A percentile compares a stretch with the other conserved stretches of the same genome.
Evolutionary conservation across 2,888 invertebrate species (phyloP).

Genomic region (Lacanobia wlatinum): DNA sequence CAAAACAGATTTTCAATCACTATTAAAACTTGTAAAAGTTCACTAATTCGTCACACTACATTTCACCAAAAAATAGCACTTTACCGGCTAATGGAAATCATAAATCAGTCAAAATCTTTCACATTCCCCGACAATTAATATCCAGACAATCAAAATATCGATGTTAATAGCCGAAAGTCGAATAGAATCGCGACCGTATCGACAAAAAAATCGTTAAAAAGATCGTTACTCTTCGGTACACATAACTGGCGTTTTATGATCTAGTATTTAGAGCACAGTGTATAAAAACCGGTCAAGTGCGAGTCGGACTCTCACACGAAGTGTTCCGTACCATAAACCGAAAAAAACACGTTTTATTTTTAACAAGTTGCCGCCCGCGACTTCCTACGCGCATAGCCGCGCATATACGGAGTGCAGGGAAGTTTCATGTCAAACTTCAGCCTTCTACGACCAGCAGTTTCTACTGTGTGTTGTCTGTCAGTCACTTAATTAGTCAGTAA

Average conservation of each 20-base stretch:
- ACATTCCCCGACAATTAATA: conserved; percentile 42
- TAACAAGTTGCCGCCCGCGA: too few relatives aligned
- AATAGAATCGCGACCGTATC: conserved; percentile 78
- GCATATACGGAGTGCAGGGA: too few relatives aligned
- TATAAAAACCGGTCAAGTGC: conserved; percentile 31
- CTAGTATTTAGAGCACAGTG: conserved; percentile 53
- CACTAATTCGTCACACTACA: not conserved
- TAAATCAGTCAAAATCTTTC: conserved; percentile 40
- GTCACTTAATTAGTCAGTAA: too few relatives aligned
- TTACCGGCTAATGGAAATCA: conserved; percentile 7
- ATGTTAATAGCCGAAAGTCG: conserved; percentile 82
- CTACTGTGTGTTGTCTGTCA: too few relatives aligned
- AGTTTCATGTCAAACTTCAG: too few relatives aligned
- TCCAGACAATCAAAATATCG: conserved; percentile 66
- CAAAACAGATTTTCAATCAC: not conserved
- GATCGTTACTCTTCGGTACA: conserved; percentile 48
- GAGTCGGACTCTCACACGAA: too few relatives aligned
- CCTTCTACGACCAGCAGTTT: too few relatives aligned
- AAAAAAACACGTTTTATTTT: too few relatives aligned
- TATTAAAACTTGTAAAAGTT: not conserved
- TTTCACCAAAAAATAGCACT: conserved; percentile 19
- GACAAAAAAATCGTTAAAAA: conserved; percentile 68
- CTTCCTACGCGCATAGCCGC: too few relatives aligned
- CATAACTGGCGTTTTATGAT: conserved; percentile 57
- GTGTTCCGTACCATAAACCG: too few relatives aligned